phyloP scores from a whole-genome alignment of 2,113 vertebrate species.

The Motacilla tschutschensis region DNA sequence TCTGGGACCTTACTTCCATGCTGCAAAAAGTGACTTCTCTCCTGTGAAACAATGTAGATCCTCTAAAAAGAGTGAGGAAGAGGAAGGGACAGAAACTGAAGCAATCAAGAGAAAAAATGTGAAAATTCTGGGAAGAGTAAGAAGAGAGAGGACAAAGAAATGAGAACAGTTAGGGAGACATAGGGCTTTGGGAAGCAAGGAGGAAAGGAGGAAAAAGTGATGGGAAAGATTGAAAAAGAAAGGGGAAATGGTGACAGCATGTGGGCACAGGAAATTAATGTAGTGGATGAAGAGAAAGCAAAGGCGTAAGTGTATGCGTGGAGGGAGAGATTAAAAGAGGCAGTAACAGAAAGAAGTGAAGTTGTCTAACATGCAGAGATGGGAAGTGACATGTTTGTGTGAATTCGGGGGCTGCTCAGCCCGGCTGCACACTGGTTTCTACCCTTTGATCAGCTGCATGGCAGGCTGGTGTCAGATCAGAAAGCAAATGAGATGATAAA shows the following conservation, averaged over 20 bases:
- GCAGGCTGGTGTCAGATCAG: conserved; percentile 64
- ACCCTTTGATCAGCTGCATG: conserved; percentile 70
- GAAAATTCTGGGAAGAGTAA: background rate
- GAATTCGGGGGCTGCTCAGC: conserved; percentile 34
- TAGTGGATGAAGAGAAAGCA: background rate
- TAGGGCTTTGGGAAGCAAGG: background rate
- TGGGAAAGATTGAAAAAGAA: background rate
- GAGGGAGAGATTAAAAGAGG: conserved; percentile 25
- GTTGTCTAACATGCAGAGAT: conserved; percentile 38
- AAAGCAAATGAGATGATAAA: conserved; percentile 74
- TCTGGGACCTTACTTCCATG: background rate
- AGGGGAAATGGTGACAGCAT: background rate
- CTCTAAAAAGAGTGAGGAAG: background rate
- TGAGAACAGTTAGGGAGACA: background rate
- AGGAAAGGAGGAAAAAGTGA: background rate
- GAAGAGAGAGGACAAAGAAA: background rate
- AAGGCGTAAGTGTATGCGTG: background rate
- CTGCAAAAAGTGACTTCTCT: background rate
- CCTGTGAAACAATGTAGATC: background rate
- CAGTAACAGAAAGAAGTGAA: conserved; percentile 28
- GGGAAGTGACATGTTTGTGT: conserved; percentile 51
- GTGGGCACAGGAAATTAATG: background rate
- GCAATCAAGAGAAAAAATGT: background rate
- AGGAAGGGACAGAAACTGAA: background rate
- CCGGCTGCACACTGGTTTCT: conserved; percentile 10